Conservation (phyloP, 2,113 vertebrate species). For the Phyllopteryx taeniolatus region DNA sequence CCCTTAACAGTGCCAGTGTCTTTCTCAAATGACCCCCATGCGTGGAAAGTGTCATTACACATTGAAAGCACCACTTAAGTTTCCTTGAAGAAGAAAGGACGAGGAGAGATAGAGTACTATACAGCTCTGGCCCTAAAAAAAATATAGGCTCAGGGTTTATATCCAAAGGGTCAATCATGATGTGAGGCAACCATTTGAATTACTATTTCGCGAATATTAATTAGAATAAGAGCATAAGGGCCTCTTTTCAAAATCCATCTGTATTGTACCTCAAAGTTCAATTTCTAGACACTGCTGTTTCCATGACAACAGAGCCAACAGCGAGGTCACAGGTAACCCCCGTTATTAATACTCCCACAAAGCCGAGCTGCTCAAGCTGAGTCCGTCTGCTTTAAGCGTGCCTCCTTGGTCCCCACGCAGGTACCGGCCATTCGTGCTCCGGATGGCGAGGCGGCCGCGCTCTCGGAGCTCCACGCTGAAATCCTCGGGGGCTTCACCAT, state of each 20-base stretch:
- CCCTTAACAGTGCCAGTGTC: not conserved
- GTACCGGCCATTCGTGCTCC: conserved; percentile 83
- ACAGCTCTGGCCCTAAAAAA: not conserved
- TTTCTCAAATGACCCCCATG: conserved; percentile 34
- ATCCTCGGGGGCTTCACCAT: conserved; percentile 86
- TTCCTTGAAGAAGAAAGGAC: not conserved
- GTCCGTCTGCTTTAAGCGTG: conserved; percentile 86
- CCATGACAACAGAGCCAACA: not conserved
- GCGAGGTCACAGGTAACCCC: not conserved
- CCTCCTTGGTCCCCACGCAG: conserved; percentile 88
- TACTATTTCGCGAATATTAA: not conserved
- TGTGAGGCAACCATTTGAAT: conserved; percentile 6
- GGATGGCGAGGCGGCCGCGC: conserved; percentile 86
- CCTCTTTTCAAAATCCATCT: not conserved
- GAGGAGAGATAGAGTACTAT: not conserved
- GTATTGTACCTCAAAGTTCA: not conserved
- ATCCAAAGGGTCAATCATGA: not conserved
- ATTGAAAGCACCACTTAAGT: not conserved
- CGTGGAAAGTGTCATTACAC: conserved; percentile 16
- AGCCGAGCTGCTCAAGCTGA: conserved; percentile 72
- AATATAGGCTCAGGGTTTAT: no score
- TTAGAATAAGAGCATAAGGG: not conserved
- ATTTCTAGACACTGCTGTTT: not conserved
- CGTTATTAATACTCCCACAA: conserved; percentile 90
- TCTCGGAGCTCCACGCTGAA: conserved; percentile 88